Percentiles rank a stretch among this genome's conserved stretches.
phyloP scores from a whole-genome alignment of 2,888 invertebrate genomes.

The Drosophila affinis region DNA sequence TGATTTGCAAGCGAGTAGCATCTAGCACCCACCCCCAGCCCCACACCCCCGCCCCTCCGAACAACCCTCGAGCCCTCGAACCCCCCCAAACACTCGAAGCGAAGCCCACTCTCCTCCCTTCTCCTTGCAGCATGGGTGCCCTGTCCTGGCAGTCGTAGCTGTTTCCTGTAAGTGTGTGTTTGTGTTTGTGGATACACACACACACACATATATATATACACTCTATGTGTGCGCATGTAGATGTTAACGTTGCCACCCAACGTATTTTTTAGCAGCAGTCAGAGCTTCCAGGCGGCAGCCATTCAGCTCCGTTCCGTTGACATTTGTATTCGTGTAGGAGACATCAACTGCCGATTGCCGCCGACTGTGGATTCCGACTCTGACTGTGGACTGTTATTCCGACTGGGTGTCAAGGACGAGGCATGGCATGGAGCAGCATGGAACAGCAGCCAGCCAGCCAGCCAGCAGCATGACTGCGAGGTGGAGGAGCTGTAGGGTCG shows the following conservation, averaged over 20 bases:
- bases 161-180: conserved; percentile 36
- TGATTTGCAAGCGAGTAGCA: conserved; percentile 82
- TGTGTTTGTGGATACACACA: conserved; percentile 25
- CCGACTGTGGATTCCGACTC: conserved; percentile 45
- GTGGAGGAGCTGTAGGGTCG: neutral
- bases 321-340: conserved; percentile 75
- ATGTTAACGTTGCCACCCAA: conserved; percentile 60
- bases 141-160: conserved; percentile 26
- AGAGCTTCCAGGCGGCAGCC: conserved; percentile 13
- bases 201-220: conserved; percentile 21
- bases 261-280: conserved; percentile 67
- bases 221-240: conserved; percentile 24
- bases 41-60: neutral
- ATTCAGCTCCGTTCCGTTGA: conserved; percentile 61
- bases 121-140: conserved; percentile 5
- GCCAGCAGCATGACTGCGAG: conserved; percentile 22
- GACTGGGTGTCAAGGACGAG: conserved; percentile 71
- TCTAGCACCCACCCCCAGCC: neutral
- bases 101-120: neutral
- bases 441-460: conserved; percentile 23
- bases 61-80: no score
- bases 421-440: conserved; percentile 18
- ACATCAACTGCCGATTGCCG: conserved; percentile 49
- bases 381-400: conserved; percentile 51
- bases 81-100: neutral